Percentiles rank a stretch among this genome's conserved stretches.
These are phyloP conservation scores for Cossypha caffra DNA, from an alignment of 2,797 vertebrate species.

Conservation along the genomic window DNA sequence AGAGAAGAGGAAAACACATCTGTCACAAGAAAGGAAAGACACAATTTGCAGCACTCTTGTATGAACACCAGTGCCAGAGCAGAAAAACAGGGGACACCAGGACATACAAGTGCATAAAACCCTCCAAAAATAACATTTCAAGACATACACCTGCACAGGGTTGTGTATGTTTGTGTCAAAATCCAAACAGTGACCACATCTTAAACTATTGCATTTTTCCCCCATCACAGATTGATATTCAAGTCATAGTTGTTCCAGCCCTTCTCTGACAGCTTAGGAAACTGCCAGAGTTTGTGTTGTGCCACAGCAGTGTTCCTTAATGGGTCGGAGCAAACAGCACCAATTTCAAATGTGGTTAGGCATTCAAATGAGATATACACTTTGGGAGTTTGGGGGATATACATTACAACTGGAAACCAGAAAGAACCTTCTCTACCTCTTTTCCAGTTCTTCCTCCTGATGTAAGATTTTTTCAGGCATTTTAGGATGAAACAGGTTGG, in stretches of 20 bases:
- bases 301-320: background rate
- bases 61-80: background rate
- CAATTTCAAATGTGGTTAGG: background rate
- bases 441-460: background rate
- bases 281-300: rapidly evolving
- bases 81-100: background rate
- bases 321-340: rapidly evolving
- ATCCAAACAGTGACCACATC: background rate
- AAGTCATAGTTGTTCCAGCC: background rate
- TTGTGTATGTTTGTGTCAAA: background rate
- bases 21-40: background rate
- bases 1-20: background rate
- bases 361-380: background rate
- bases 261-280: background rate
- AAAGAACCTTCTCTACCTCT: background rate
- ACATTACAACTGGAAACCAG: background rate
- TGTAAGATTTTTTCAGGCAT: background rate
- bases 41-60: background rate
- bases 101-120: rapidly evolving
- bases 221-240: background rate
- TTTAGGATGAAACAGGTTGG: background rate
- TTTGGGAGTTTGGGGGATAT: background rate
- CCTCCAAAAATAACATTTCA: background rate
- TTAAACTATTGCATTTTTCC: background rate
- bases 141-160: background rate